Percentiles rank a stretch among this genome's conserved stretches.
phyloP scores from a whole-genome alignment of 2,888 invertebrate species.

The Galeopsomyia nigrocyanea region DNA sequence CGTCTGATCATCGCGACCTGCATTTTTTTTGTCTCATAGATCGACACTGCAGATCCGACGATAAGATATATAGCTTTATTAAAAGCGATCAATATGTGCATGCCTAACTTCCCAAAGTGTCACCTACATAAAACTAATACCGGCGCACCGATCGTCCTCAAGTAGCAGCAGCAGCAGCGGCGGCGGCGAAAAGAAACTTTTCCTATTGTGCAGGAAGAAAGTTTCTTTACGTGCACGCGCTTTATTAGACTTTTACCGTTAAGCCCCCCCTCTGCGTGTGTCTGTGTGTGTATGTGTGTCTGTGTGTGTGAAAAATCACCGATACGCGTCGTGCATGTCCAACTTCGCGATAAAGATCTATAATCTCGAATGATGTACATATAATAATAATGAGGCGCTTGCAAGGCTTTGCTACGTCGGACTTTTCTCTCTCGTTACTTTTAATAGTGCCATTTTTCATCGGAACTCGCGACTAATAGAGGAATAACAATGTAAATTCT shows the following conservation, averaged over 20 bases:
- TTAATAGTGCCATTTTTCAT: too few species aligned
- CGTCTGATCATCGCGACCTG: too few species aligned
- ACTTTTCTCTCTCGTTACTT: neutral
- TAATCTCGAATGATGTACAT: neutral
- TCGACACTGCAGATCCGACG: neutral
- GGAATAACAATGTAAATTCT: too few species aligned
- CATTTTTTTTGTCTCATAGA: too few species aligned
- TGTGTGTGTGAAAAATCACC: conserved; percentile 21
- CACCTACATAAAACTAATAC: too few species aligned
- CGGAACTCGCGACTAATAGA: too few species aligned
- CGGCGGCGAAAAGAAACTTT: conserved; percentile 21
- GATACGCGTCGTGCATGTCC: neutral
- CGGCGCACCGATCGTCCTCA: too few species aligned
- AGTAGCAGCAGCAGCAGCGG: too few species aligned
- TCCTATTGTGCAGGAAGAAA: conserved; percentile 33
- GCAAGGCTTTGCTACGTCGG: neutral
- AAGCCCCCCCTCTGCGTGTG: conserved; percentile 2
- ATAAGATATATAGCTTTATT: neutral
- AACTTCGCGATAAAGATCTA: conserved; percentile 7
- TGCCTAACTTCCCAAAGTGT: too few species aligned
- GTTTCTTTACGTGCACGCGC: conserved; percentile 10
- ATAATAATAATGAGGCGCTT: neutral
- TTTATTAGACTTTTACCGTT: conserved; percentile 25
- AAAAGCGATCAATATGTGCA: too few species aligned
- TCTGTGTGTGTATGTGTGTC: neutral